Evolutionary conservation across 2,888 invertebrate species (phyloP).

Genomic region (Pristionchus maxplancki): DNA sequence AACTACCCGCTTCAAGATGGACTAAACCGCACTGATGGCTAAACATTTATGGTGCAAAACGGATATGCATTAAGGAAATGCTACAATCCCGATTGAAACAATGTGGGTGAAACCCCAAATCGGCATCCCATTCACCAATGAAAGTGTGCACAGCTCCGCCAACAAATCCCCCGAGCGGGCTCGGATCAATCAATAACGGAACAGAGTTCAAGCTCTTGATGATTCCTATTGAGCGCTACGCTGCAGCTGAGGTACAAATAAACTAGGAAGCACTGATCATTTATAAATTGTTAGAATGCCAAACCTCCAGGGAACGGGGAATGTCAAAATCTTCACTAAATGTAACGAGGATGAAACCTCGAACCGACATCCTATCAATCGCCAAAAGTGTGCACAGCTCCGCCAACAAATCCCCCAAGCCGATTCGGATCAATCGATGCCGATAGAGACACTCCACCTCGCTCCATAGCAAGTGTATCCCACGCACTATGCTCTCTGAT

Average conservation of each 20-base stretch:
- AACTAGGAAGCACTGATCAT: too few relatives aligned
- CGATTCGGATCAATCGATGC: neutral
- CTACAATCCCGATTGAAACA: neutral
- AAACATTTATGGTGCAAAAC: too few relatives aligned
- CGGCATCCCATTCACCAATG: neutral
- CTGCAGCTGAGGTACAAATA: too few relatives aligned
- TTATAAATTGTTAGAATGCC: too few relatives aligned
- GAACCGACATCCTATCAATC: neutral
- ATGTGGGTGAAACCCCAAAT: neutral
- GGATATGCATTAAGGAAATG: neutral
- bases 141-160: slow-evolving; percentile 25
- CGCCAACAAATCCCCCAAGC: slow-evolving; percentile 18
- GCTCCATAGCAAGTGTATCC: too few relatives aligned
- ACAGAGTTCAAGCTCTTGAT: neutral
- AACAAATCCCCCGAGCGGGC: slow-evolving; percentile 2
- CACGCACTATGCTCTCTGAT: too few relatives aligned
- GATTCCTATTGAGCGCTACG: too few relatives aligned
- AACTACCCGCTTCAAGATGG: neutral
- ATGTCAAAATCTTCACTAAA: neutral
- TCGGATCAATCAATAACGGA: neutral
- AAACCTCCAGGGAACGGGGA: too few relatives aligned
- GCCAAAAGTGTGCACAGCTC: slow-evolving; percentile 6
- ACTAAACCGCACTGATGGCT: neutral
- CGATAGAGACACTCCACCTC: too few relatives aligned
- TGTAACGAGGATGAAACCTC: neutral